Conservation (phyloP, 2,888 invertebrate species). For the Luperina testacea region DNA sequence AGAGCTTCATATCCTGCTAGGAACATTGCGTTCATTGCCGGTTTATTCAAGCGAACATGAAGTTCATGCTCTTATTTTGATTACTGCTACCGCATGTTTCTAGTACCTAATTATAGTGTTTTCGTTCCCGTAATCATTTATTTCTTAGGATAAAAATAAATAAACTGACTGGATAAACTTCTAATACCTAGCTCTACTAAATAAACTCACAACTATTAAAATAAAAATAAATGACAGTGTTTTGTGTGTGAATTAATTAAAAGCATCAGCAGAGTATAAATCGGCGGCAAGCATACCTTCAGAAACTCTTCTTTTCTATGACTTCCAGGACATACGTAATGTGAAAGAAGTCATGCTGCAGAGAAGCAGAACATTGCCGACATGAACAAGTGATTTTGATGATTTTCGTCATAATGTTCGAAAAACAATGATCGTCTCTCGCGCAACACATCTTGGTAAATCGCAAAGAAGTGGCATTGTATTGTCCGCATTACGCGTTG, state of each 20-base stretch:
- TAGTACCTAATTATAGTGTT: not conserved
- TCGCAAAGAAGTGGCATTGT: constrained; percentile 68
- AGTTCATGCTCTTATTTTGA: not conserved
- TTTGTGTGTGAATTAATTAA: not conserved
- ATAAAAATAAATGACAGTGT: not conserved
- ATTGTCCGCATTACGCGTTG: constrained; percentile 62
- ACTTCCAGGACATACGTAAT: not conserved
- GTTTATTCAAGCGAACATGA: not conserved
- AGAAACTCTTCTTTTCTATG: not conserved
- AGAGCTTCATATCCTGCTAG: not conserved
- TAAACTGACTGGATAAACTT: not conserved
- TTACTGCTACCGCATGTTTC: not conserved
- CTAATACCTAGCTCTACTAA: too few relatives aligned
- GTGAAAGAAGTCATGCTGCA: not conserved
- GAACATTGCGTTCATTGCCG: not conserved
- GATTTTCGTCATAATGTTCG: constrained; percentile 55
- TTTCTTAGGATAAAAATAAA: not conserved
- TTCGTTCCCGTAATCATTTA: not conserved
- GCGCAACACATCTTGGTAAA: constrained; percentile 62
- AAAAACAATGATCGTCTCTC: constrained; percentile 53
- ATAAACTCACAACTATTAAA: not conserved
- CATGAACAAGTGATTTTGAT: constrained; percentile 34
- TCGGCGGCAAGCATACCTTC: not conserved
- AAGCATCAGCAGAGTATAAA: not conserved
- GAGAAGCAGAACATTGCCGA: not conserved